Base-by-base conservation (phyloP, 2,888 invertebrate genomes). In the Xanthostigma xanthostigma region DNA sequence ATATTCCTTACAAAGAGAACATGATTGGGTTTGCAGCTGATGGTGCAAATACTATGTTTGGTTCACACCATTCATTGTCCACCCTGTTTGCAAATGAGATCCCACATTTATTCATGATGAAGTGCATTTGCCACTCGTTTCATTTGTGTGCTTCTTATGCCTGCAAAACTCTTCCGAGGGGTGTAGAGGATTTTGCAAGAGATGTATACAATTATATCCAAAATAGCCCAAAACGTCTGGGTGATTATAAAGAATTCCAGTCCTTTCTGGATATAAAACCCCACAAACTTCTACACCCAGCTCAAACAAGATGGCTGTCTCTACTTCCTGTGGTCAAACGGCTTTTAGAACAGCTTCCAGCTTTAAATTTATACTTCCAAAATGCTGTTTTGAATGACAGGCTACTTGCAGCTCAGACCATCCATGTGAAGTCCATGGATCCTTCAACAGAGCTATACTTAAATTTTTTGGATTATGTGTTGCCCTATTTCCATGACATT, bases 121-220 rank as follows among this genome's bases (percentile, higher is more conserved):
- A 60, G 50, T 63, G 60, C 48, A 57, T 57, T n/a, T 62, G 61
- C 49, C 61, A 41, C 14, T 47, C 47, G 8, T 47, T 47, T 35
- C 41, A 40, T 8, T 39, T 41, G 36, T 47, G 47, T 12, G 48
- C 43, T 10, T 33, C 12, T 33, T 36, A 37, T 36, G 48, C 48
- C 12, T 43, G 42, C 37, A 17, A 38, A 38, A 27, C 11, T 27
- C 13, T 44, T 10, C 44, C 44, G 9, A 14, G 38, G 34, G 35
- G 37, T n/a, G 42, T 42, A 10, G 47, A 47, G 42, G 55, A 57
- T 33, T 53, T 54, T 42, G 50, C 53, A 10, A 50, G 57, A 10
- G 56, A 58, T 49, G 51, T 59, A 8, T 60, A 56, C 46, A 57
- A 56, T 47, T 61, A 59, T 52, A 56, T 64, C 33, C 50, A 58